Evolutionary conservation across 2,797 vertebrate genomes (phyloP), one percentile per base, ranked within the genome.

Genomic region (Poeciliopsis gracilis): DNA sequence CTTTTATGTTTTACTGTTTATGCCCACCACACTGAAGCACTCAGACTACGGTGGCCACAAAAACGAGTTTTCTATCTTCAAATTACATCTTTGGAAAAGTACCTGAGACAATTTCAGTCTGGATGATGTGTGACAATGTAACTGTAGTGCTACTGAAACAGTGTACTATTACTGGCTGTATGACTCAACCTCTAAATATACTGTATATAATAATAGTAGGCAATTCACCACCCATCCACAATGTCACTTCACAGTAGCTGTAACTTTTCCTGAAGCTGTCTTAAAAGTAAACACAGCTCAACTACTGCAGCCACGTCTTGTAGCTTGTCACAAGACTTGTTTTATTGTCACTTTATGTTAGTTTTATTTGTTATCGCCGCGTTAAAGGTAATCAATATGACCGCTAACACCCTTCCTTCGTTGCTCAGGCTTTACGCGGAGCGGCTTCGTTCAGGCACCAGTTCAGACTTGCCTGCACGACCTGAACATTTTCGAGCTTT

Each of bases 401-500:
- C 9, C 16, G 41, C 72, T 53, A 79, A 82, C 5, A 61, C 7
- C 20, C n/a, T n/a, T 6, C 67, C 51, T 33, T 49, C 79, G 33
- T 76, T 57, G 61, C 8, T 72, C 41, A 82, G 43, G 67, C 16
- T 15, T 67, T 49, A 51, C 74, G 76, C n/a, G 38, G 28, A 72
- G 71, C 55, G 74, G 76, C 77, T 16, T 45, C 43, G 75, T 73
- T 69, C 28, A 59, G 12, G 76, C 13, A 73, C 75, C 57, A 79
- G 59, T 85, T 88, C 53, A 28, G 77, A 84, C 72, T 79, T 66
- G 75, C 72, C 55, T 25, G 18, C 49, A 15, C 57, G 4, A 75
- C 47, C 71, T 81, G 75, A 86, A 81, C 49, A 33, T 75, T 28
- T 75, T 78, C 75, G 66, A 83, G 51, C 18, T 45, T 15, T 49